A percentile compares a stretch with the other conserved stretches of the same genome.
Conservation (phyloP, 2,797 vertebrate species). For the Aplochiton taeniatus region DNA sequence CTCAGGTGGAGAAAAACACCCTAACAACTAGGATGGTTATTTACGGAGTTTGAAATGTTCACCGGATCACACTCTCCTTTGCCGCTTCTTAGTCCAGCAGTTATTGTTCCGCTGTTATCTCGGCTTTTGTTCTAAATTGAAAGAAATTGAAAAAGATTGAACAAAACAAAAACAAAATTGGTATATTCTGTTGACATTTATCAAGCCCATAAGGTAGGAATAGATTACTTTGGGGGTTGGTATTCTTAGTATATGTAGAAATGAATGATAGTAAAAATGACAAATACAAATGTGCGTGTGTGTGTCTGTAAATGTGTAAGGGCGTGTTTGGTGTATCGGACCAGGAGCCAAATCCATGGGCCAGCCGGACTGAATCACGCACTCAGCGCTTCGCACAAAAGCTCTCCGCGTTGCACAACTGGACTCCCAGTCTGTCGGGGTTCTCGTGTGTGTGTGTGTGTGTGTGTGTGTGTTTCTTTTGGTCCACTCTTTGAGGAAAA, state of each 20-base stretch:
- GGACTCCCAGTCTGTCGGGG: conserved; percentile 47
- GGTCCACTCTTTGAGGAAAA: conserved; percentile 48
- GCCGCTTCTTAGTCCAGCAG: too few relatives aligned
- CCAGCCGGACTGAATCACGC: conserved; percentile 11
- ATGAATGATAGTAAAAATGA: conserved; percentile 37
- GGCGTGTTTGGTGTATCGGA: conserved; percentile 48
- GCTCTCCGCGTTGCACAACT: conserved; percentile 56
- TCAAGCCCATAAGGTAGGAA: too few relatives aligned
- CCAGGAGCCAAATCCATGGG: conserved; percentile 54
- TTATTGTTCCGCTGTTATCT: too few relatives aligned
- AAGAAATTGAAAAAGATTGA: too few relatives aligned
- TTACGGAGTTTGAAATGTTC: neutral
- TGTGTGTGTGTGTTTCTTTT: too few relatives aligned
- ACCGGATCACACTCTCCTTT: neutral
- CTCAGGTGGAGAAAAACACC: conserved; percentile 22
- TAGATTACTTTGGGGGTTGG: too few relatives aligned
- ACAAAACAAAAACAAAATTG: too few relatives aligned
- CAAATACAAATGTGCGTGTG: conserved; percentile 35
- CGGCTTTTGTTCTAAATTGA: too few relatives aligned
- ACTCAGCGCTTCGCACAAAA: conserved; percentile 24
- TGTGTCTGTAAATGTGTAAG: conserved; percentile 34
- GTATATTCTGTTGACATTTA: too few relatives aligned
- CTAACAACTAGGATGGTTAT: conserved; percentile 5
- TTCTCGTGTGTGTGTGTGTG: conserved; percentile 41
- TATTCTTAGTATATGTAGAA: conserved; percentile 42